Percentiles rank a stretch among this genome's conserved stretches.
These are phyloP conservation scores for Therioaphis trifolii DNA, from an alignment of 2,888 invertebrate genomes.

Conservation along the genomic window DNA sequence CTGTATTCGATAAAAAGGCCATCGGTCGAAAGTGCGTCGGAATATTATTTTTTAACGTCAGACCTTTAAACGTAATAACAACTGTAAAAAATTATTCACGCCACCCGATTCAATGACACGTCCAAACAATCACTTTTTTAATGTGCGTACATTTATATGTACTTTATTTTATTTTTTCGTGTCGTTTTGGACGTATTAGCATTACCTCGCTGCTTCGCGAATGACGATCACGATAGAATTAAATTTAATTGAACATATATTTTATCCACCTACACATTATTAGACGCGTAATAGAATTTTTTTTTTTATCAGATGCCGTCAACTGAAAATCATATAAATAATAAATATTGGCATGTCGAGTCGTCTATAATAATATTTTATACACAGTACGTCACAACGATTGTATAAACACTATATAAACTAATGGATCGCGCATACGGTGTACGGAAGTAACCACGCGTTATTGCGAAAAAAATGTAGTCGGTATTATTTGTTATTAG, in stretches of 20 bases:
- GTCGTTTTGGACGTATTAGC: too few relatives aligned
- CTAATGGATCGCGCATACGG: not conserved
- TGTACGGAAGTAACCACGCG: not conserved
- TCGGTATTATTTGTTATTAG: not conserved
- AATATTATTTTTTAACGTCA: too few relatives aligned
- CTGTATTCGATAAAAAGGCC: too few relatives aligned
- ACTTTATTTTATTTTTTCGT: too few relatives aligned
- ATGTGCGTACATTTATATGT: too few relatives aligned
- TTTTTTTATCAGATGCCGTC: conserved; percentile 2
- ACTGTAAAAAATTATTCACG: too few relatives aligned
- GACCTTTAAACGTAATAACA: too few relatives aligned
- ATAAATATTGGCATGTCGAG: conserved; percentile 27
- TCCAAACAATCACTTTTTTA: too few relatives aligned
- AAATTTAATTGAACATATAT: not conserved
- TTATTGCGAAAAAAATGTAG: not conserved
- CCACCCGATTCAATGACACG: too few relatives aligned
- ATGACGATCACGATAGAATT: not conserved
- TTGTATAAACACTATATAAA: not conserved
- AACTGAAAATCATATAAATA: conserved; percentile 27
- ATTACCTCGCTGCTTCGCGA: conserved; percentile 15
- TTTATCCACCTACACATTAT: too few relatives aligned
- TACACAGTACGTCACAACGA: not conserved
- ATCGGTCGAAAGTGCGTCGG: too few relatives aligned
- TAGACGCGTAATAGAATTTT: not conserved
- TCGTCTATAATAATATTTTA: not conserved